Base-by-base conservation (phyloP, 2,797 vertebrate species). In the Gobionotothen gibberifrons region DNA sequence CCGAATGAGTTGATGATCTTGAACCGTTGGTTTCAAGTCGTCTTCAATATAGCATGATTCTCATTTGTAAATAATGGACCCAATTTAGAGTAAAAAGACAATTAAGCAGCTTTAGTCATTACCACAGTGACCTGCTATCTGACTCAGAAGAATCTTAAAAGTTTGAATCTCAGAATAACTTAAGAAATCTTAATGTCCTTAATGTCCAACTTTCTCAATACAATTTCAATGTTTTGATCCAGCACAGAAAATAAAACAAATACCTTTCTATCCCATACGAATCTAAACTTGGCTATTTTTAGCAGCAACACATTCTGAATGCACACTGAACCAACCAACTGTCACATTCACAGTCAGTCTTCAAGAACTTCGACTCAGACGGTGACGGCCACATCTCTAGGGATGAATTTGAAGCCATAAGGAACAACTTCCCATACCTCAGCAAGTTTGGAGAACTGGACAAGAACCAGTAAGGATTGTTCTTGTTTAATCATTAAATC, bases 351-450 rank as follows among this genome's bases (percentile, higher is more conserved):
- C 87, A 97, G 97, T 96, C 96, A 0, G 96, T 98, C 65, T 97
- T 97, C 90, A 96, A 96, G 92, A 97, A 97, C 86, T 98, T 97
- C 0, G 97, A 98, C 89, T 89, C 94, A 0, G 96, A 98, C 1
- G 95, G 96, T 1, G 94, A 90, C 0, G 97, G 96, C 21, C 92
- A 94, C 87, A 97, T 98, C 88, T 96, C 96, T 67, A 91, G 90
- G 67, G 97, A 96, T 15, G 97, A 97, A 74, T 97, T 98, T 26
- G 96, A 97, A 82, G 94, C 93, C 0, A 95, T 97, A 69, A 93
- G 94, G 17, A 95, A 95, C 85, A 97, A 95, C 87, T 97, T 98
- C 74, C 97, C 97, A 5, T 98, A 97, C 39, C 95, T 87, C 90
- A 97, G 86, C 95, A 97, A 93, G 91, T 95, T 92, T 56, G 95